Percentiles rank a stretch among this genome's conserved stretches.
phyloP scores from a whole-genome alignment of 30 jellyfish, hydroid and myxozoan species.

The Aurelia sp. region DNA sequence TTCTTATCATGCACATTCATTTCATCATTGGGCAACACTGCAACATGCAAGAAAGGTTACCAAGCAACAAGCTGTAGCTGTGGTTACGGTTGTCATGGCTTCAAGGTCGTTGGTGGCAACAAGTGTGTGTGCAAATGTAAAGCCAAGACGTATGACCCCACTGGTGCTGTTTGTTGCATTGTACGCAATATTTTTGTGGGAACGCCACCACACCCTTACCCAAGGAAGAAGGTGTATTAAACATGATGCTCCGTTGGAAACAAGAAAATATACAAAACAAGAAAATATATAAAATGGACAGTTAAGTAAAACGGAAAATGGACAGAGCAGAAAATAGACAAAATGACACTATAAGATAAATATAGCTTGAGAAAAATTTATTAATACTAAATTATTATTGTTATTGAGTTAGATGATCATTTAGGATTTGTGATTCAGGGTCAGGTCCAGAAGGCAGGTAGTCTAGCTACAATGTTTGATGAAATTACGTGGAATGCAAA shows the following conservation, averaged over 20 bases:
- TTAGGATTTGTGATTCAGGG: no score
- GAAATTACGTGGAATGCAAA: no score
- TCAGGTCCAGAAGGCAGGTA: no score
- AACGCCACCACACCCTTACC: background rate
- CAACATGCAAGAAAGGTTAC: slow-evolving; percentile 34
- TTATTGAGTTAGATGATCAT: no score
- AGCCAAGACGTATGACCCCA: background rate
- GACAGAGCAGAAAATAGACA: background rate
- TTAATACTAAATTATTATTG: background rate
- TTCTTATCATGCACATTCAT: slow-evolving; percentile 39
- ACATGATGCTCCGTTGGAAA: no score
- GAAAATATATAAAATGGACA: no score
- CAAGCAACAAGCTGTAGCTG: slow-evolving; percentile 72
- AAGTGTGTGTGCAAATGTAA: slow-evolving; percentile 54
- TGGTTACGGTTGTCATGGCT: slow-evolving; percentile 46
- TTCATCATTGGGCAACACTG: slow-evolving; percentile 7
- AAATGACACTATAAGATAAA: background rate
- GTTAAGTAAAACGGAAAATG: no score
- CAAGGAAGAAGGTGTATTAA: background rate
- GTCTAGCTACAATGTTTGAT: no score
- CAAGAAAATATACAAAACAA: no score
- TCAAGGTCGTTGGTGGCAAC: slow-evolving; percentile 25
- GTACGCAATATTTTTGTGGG: slow-evolving; percentile 1
- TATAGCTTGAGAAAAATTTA: background rate
- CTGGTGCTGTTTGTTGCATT: slow-evolving; percentile 61